Percentiles rank a stretch among this genome's conserved stretches.
Conservation (phyloP, 2,113 vertebrate genomes). For the Myrmecobius fasciatus region DNA sequence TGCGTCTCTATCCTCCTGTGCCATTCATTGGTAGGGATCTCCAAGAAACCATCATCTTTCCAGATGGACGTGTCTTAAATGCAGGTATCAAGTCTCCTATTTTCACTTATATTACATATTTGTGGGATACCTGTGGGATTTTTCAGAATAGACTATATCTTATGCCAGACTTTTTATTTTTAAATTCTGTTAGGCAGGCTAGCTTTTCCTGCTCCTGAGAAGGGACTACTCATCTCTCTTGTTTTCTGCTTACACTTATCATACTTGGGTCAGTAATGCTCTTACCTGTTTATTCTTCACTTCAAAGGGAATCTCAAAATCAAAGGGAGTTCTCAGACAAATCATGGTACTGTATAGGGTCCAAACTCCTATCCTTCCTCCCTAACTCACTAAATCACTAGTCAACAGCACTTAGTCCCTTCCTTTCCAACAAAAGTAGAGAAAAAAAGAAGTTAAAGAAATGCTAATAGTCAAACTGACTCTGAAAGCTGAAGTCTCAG, state of each 20-base stretch:
- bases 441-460: neutral
- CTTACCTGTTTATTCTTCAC: neutral
- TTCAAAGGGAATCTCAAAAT: neutral
- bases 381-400: neutral
- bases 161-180: neutral
- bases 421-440: neutral
- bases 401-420: neutral
- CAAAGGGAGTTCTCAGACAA: neutral
- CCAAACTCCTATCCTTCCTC: neutral
- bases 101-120: neutral
- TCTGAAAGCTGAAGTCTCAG: neutral
- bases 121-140: neutral
- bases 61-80: neutral
- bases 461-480: neutral
- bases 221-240: neutral
- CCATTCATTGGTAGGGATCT: constrained; percentile 57
- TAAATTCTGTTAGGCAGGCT: neutral
- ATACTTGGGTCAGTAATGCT: neutral
- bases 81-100: neutral
- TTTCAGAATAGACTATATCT: neutral
- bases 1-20: constrained; percentile 86
- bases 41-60: neutral
- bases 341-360: neutral
- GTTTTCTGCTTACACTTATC: neutral
- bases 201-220: neutral